Evolutionary conservation across 2,113 vertebrate species (phyloP).

Genomic region (Lichenostomus cassidix): DNA sequence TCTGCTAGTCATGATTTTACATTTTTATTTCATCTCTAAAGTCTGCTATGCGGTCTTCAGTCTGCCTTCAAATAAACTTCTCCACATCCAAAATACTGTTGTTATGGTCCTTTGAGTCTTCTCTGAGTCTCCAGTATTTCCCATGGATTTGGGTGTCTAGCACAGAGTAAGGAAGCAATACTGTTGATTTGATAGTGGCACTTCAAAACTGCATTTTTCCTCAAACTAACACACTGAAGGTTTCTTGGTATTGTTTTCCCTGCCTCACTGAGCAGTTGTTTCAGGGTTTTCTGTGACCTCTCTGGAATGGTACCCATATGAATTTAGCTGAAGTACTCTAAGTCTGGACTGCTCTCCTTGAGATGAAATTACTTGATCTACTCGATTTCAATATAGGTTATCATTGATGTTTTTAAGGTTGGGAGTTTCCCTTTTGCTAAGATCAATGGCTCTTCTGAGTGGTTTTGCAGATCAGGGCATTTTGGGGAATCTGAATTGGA

Average conservation of each 20-base stretch:
- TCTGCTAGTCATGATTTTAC: constrained; percentile 31
- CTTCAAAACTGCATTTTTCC: constrained; percentile 27
- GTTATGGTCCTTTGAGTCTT: not conserved
- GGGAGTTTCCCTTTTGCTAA: not conserved
- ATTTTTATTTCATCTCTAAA: constrained; percentile 39
- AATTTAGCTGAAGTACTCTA: not conserved
- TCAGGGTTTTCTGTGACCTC: not conserved
- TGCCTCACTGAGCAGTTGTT: not conserved
- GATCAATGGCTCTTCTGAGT: not conserved
- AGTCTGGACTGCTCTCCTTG: not conserved
- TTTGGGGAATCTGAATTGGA: not conserved
- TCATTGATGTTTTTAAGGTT: not conserved
- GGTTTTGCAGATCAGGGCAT: not conserved
- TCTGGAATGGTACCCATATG: not conserved
- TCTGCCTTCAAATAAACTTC: constrained; percentile 30
- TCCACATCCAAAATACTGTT: constrained; percentile 20
- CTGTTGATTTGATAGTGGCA: constrained; percentile 12
- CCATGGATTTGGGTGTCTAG: constrained; percentile 2
- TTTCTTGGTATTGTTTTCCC: not conserved
- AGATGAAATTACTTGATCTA: not conserved
- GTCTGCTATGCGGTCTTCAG: constrained; percentile 8
- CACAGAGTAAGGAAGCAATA: not conserved
- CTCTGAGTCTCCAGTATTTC: not conserved
- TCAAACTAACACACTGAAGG: not conserved
- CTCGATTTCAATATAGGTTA: not conserved